phyloP scores from a whole-genome alignment of 2,113 vertebrate genomes.

The Grammomys dolichurus region DNA sequence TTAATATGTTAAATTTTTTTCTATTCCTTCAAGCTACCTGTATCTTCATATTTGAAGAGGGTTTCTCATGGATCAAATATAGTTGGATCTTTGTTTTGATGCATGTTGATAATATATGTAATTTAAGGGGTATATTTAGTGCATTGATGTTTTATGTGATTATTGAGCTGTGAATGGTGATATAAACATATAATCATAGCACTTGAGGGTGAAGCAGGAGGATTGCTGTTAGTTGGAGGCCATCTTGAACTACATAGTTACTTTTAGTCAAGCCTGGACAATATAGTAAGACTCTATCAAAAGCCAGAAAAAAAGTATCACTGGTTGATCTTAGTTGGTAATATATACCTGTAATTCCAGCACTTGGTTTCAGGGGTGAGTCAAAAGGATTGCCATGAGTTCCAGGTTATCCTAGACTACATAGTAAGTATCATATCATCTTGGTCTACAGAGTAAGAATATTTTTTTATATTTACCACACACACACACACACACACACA shows the following conservation, averaged over 20 bases:
- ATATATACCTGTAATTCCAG: neutral
- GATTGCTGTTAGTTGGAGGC: neutral
- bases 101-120: neutral
- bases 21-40: neutral
- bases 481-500: neutral
- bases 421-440: too few species aligned
- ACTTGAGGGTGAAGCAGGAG: neutral
- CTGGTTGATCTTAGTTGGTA: neutral
- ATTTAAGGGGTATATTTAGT: neutral
- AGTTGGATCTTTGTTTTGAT: neutral
- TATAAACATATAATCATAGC: neutral
- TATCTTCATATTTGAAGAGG: neutral
- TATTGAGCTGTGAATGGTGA: neutral
- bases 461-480: neutral
- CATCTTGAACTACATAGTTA: neutral
- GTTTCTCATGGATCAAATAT: neutral
- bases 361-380: neutral
- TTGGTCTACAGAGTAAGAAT: neutral
- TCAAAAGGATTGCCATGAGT: neutral
- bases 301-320: neutral
- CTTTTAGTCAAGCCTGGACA: neutral
- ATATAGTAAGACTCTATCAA: neutral
- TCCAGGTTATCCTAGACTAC: neutral
- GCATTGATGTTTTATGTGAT: neutral
- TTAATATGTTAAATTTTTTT: neutral